Conservation (phyloP, 2,113 vertebrate species). For the Arizona elegans region DNA sequence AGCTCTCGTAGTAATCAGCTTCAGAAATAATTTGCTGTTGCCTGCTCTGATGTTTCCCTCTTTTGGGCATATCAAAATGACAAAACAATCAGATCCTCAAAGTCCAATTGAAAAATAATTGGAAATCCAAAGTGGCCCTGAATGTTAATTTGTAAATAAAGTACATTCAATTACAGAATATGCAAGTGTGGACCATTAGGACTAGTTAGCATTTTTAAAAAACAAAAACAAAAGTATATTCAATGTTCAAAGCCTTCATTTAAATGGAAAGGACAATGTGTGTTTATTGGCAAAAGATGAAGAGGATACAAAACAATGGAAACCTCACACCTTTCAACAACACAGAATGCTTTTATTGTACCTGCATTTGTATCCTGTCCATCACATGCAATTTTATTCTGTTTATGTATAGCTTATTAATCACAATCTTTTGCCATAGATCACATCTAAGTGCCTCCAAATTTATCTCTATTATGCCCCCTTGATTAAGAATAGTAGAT, state of each 20-base stretch:
- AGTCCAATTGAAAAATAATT: constrained; percentile 71
- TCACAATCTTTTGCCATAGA: neutral
- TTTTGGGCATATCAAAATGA: constrained; percentile 59
- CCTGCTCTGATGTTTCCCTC: constrained; percentile 64
- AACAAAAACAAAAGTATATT: constrained; percentile 19
- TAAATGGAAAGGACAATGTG: neutral
- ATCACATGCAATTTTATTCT: neutral
- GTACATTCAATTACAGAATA: constrained; percentile 58
- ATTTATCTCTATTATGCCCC: neutral
- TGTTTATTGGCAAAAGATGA: constrained; percentile 24
- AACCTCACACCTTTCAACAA: constrained; percentile 18
- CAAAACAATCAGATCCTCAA: constrained; percentile 61
- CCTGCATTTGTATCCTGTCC: neutral
- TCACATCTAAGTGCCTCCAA: neutral
- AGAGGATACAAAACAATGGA: constrained; percentile 13
- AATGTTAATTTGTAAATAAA: constrained; percentile 72
- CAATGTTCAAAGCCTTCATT: constrained; percentile 42
- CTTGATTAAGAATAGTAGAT: neutral
- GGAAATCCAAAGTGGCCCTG: constrained; percentile 71
- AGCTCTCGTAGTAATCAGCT: constrained; percentile 38
- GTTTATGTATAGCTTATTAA: neutral
- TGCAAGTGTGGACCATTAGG: constrained; percentile 45
- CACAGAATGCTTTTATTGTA: neutral
- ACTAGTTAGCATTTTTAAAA: constrained; percentile 41
- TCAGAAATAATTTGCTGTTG: constrained; percentile 60